These are phyloP conservation scores for Chironomus tentans DNA, from an alignment of 2,888 invertebrate genomes.

Conservation along the genomic window DNA sequence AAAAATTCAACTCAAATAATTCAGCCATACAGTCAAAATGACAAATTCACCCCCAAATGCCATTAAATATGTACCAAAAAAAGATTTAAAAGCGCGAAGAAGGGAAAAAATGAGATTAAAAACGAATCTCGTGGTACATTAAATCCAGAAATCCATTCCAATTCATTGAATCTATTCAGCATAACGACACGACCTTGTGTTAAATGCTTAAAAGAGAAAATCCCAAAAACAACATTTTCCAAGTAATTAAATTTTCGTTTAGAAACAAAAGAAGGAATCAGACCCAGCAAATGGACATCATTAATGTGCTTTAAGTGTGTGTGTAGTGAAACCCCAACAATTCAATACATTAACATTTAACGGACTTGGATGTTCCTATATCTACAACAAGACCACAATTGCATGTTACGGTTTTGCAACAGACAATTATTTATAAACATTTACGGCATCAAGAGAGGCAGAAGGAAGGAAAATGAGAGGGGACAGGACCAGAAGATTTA, in stretches of 20 bases:
- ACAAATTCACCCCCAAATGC: no score
- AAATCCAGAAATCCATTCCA: constrained; percentile 19
- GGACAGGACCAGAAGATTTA: constrained; percentile 9
- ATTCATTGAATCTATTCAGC: constrained; percentile 9
- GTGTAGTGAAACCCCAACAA: not conserved
- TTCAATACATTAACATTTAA: not conserved
- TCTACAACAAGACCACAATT: not conserved
- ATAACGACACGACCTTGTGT: not conserved
- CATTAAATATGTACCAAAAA: no score
- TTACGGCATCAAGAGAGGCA: not conserved
- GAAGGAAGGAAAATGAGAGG: not conserved
- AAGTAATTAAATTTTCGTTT: constrained; percentile 20
- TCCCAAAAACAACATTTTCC: constrained; percentile 15
- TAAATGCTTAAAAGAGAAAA: not conserved
- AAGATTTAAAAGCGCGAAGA: not conserved
- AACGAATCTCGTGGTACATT: constrained; percentile 20
- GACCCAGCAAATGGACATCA: constrained; percentile 5
- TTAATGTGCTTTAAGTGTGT: not conserved
- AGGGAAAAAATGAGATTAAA: constrained; percentile 1
- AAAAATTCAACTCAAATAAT: not conserved
- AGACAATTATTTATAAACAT: not conserved
- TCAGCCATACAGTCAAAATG: no score
- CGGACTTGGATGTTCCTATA: not conserved
- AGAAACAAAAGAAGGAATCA: not conserved
- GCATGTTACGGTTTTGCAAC: not conserved